phyloP scores from a whole-genome alignment of 1,140 invertebrate species.

The Drosophila albomicans region DNA sequence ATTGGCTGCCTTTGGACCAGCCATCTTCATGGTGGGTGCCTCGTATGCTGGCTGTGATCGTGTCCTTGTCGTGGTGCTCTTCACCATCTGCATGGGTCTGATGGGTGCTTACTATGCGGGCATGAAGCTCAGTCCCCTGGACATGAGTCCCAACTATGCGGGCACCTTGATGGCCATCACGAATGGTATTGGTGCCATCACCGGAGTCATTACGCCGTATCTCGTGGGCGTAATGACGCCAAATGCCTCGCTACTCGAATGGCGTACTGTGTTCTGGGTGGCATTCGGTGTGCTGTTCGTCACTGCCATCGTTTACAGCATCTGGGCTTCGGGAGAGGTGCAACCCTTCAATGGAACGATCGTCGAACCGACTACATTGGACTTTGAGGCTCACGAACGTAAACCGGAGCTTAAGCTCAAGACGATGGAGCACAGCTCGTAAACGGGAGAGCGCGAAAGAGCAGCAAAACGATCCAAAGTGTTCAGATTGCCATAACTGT shows the following conservation, averaged over 20 bases:
- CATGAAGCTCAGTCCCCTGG: conserved; percentile 92
- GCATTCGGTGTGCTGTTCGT: conserved; percentile 88
- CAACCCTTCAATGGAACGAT: conserved; percentile 89
- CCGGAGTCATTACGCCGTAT: conserved; percentile 92
- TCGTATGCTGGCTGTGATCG: conserved; percentile 92
- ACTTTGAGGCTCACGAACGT: conserved; percentile 69
- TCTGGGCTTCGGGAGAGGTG: conserved; percentile 90
- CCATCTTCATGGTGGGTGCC: conserved; percentile 91
- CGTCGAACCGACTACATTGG: conserved; percentile 48
- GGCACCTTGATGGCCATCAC: conserved; percentile 93
- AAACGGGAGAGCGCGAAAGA: conserved; percentile 9
- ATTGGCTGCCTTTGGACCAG: conserved; percentile 89
- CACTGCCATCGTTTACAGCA: conserved; percentile 90
- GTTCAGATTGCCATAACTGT: conserved; percentile 66
- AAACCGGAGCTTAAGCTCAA: conserved; percentile 48
- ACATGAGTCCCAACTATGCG: conserved; percentile 93
- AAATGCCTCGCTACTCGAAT: conserved; percentile 90
- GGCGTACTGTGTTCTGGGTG: conserved; percentile 94
- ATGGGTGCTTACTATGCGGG: conserved; percentile 92
- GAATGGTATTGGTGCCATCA: conserved; percentile 93
- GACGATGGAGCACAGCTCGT: conserved; percentile 61
- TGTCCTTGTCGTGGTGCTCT: conserved; percentile 87
- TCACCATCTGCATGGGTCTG: conserved; percentile 90
- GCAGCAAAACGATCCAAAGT: conserved; percentile 39
- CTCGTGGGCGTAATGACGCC: conserved; percentile 91